A percentile compares a stretch with the other conserved stretches of the same genome.
phyloP scores from a whole-genome alignment of 2,888 invertebrate genomes.

The Trilocha varians region DNA sequence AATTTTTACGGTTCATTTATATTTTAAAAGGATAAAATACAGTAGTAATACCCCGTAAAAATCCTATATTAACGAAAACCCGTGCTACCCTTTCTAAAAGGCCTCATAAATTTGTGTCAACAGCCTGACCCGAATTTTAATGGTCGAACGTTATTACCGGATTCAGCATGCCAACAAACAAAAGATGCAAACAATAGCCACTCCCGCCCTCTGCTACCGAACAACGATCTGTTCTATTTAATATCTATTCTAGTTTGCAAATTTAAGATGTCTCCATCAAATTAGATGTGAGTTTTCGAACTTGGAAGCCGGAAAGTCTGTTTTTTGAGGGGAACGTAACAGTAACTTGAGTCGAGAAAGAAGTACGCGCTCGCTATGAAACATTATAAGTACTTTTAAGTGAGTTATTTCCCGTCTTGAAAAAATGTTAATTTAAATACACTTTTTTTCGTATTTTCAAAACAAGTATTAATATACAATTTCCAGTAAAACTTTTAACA shows the following conservation, averaged over 20 bases:
- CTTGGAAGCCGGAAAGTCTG: no score
- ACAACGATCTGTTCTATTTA: conserved; percentile 10
- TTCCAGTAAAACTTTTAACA: no score
- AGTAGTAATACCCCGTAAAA: conserved; percentile 1
- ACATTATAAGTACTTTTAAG: no score
- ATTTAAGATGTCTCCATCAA: neutral
- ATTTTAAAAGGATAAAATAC: no score
- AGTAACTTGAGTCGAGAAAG: neutral
- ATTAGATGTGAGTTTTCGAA: neutral
- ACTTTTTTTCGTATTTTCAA: no score
- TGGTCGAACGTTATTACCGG: conserved; percentile 53
- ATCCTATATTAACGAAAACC: conserved; percentile 26
- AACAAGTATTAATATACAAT: no score
- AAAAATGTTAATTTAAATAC: no score
- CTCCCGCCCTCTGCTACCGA: conserved; percentile 22
- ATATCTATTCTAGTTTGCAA: conserved; percentile 1
- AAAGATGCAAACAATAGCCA: conserved; percentile 51
- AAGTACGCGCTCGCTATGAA: no score
- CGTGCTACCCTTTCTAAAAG: conserved; percentile 43
- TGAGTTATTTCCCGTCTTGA: no score
- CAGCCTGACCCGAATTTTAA: conserved; percentile 64
- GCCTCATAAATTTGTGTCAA: conserved; percentile 64
- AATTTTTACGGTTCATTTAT: no score
- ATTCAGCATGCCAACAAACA: conserved; percentile 52
- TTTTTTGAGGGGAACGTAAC: no score